phyloP scores from a whole-genome alignment of 2,888 invertebrate genomes.

The Helleia helle region DNA sequence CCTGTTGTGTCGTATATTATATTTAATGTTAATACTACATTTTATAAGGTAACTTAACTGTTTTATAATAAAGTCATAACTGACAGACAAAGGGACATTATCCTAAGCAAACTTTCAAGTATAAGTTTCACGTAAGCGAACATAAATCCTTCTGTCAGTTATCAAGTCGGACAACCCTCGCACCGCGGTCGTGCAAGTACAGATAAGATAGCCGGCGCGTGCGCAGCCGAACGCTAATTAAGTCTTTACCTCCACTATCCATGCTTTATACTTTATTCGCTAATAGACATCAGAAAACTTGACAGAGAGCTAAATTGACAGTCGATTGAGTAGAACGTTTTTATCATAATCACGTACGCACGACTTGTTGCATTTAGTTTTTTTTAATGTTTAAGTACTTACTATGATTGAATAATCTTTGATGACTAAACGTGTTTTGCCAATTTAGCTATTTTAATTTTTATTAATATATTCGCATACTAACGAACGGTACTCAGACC shows the following conservation, averaged over 20 bases:
- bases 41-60: too few relatives aligned
- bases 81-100: slow-evolving; percentile 10
- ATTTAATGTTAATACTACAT: too few relatives aligned
- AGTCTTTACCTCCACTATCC: slow-evolving; percentile 56
- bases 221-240: slow-evolving; percentile 63
- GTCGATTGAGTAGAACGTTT: slow-evolving; percentile 18
- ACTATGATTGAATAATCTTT: too few relatives aligned
- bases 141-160: slow-evolving; percentile 30
- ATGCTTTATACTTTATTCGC: slow-evolving; percentile 48
- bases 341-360: too few relatives aligned
- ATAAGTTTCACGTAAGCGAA: slow-evolving; percentile 22
- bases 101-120: slow-evolving; percentile 12
- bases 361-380: too few relatives aligned
- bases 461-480: too few relatives aligned
- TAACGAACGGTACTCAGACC: too few relatives aligned
- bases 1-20: too few relatives aligned
- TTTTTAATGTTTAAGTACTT: too few relatives aligned
- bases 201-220: slow-evolving; percentile 60
- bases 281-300: slow-evolving; percentile 29
- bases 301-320: slow-evolving; percentile 16
- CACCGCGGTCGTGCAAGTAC: slow-evolving; percentile 36
- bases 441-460: too few relatives aligned
- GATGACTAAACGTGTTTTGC: too few relatives aligned
- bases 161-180: slow-evolving; percentile 34
- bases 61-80: slow-evolving; percentile 6